These are phyloP conservation scores for Rhopalosiphum nymphaeae DNA, from an alignment of 2,888 invertebrate species.

Conservation along the genomic window DNA sequence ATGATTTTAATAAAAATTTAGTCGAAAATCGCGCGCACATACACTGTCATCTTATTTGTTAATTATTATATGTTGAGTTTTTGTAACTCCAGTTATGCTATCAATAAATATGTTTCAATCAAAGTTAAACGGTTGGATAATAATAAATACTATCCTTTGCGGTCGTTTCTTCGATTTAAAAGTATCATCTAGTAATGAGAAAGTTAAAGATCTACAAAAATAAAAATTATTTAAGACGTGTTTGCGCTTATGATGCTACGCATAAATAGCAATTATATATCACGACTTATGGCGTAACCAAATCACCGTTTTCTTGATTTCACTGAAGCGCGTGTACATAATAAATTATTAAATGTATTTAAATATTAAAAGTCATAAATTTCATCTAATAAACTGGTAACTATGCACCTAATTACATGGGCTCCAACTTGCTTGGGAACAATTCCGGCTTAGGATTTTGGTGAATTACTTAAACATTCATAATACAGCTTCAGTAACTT, in stretches of 20 bases:
- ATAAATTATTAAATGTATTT: neutral
- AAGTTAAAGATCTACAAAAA: neutral
- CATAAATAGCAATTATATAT: neutral
- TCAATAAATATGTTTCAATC: too few relatives aligned
- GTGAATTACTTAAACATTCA: neutral
- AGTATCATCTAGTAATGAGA: neutral
- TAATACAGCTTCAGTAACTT: neutral
- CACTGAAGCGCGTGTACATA: neutral
- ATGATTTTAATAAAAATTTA: neutral
- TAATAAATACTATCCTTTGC: neutral
- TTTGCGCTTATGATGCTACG: neutral
- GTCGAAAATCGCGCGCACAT: neutral
- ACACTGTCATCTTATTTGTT: neutral
- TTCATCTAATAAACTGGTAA: neutral
- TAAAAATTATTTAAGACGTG: neutral
- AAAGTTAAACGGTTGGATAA: neutral
- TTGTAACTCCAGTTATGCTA: neutral
- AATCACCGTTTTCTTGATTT: neutral
- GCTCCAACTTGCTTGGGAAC: neutral
- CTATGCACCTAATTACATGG: neutral
- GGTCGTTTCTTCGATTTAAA: neutral
- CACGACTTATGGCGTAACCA: neutral
- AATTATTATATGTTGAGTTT: neutral
- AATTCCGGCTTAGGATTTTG: neutral
- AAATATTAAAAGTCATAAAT: neutral